A percentile compares a stretch with the other conserved stretches of the same genome.
Evolutionary conservation across 2,888 invertebrate species (phyloP).

Genomic region (Scaptomyza tumidula): DNA sequence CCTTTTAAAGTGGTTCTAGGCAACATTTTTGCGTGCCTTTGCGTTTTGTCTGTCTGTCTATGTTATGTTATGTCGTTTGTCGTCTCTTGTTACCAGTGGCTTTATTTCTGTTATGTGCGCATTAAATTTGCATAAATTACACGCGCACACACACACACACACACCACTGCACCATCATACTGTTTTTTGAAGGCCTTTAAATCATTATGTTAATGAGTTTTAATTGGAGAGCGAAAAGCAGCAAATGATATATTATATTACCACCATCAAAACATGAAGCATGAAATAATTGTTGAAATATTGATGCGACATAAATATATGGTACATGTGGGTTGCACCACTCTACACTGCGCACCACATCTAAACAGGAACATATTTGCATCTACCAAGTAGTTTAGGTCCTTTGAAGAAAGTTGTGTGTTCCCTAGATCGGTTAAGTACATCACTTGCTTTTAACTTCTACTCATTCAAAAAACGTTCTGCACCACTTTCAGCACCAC

Average conservation of each 20-base stretch:
- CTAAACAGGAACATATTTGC: not conserved
- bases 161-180: conserved; percentile 3
- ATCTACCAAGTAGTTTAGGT: not conserved
- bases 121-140: conserved; percentile 79
- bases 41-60: conserved; percentile 36
- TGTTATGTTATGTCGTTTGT: conserved; percentile 24
- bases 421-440: too few relatives aligned
- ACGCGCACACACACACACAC: conserved; percentile 7
- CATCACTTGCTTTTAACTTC: too few relatives aligned
- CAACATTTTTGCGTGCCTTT: conserved; percentile 48
- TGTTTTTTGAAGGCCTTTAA: conserved; percentile 51
- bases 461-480: too few relatives aligned
- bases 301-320: not conserved
- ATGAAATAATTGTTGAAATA: not conserved
- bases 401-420: too few relatives aligned
- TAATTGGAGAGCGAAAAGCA: conserved; percentile 63
- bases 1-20: conserved; percentile 16
- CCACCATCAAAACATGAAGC: not conserved
- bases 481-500: too few relatives aligned
- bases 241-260: conserved; percentile 29
- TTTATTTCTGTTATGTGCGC: conserved; percentile 62
- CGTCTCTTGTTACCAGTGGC: conserved; percentile 51
- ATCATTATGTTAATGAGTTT: conserved; percentile 77
- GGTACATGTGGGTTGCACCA: not conserved
- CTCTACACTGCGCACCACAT: not conserved